These are phyloP conservation scores for Linyphia triangularis DNA, from an alignment of 2,888 invertebrate species.

Conservation along the genomic window DNA sequence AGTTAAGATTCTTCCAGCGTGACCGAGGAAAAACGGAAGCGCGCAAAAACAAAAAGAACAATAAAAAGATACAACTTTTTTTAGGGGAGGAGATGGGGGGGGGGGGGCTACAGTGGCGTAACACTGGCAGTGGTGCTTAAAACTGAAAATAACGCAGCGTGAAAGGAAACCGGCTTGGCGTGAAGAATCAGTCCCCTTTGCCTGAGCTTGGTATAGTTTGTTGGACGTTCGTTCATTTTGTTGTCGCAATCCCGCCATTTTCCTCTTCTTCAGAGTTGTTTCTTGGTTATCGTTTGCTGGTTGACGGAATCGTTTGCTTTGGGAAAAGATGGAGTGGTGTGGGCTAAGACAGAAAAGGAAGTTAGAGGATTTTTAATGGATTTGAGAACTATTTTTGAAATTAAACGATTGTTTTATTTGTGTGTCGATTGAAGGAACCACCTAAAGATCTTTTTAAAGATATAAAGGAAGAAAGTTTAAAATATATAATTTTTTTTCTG, in stretches of 20 bases:
- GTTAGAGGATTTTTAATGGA: too few species aligned
- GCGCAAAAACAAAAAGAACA: constrained; percentile 18
- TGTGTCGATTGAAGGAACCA: too few species aligned
- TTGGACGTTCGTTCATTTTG: constrained; percentile 10
- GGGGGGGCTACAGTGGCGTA: constrained; percentile 61
- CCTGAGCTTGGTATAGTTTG: constrained; percentile 9
- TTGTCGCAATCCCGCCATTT: background rate
- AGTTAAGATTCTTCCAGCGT: constrained; percentile 65
- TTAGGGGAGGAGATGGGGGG: too few species aligned
- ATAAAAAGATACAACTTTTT: constrained; percentile 56
- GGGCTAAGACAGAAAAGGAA: too few species aligned
- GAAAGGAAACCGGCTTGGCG: constrained; percentile 47
- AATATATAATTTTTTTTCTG: too few species aligned
- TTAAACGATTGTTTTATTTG: too few species aligned
- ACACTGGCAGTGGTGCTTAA: constrained; percentile 67
- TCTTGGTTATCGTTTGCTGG: background rate
- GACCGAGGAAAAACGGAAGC: constrained; percentile 57
- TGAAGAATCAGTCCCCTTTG: constrained; percentile 41
- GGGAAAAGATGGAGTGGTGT: too few species aligned
- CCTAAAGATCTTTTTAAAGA: too few species aligned
- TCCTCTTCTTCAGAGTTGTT: background rate
- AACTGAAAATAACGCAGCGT: constrained; percentile 64
- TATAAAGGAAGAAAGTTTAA: too few species aligned
- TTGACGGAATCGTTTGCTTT: background rate
- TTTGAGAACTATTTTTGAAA: too few species aligned